These are phyloP conservation scores for Zaprionus tsacasi DNA, from an alignment of 1,140 invertebrate genomes.

Conservation along the genomic window DNA sequence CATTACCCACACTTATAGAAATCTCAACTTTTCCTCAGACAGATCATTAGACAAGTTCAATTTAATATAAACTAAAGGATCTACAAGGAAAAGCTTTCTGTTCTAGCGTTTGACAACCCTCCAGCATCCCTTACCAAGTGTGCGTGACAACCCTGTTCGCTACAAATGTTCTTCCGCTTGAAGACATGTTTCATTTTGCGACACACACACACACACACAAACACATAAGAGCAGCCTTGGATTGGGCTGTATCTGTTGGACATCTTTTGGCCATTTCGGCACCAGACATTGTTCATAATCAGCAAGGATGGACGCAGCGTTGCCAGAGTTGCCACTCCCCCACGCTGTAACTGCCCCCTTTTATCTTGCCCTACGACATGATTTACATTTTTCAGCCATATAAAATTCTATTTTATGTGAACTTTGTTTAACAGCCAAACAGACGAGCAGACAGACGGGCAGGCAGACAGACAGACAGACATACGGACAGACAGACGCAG, in stretches of 20 bases:
- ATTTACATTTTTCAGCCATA: slow-evolving; percentile 77
- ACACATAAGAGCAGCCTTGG: slow-evolving; percentile 1
- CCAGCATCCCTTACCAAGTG: no score
- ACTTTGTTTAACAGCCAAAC: slow-evolving; percentile 61
- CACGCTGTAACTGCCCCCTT: neutral
- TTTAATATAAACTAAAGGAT: neutral
- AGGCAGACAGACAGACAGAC: neutral
- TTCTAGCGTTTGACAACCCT: neutral
- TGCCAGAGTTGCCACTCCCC: neutral
- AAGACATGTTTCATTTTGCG: neutral
- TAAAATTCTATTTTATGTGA: slow-evolving; percentile 78
- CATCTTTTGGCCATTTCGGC: slow-evolving; percentile 47
- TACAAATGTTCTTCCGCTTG: neutral
- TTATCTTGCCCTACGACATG: slow-evolving; percentile 53
- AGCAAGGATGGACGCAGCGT: slow-evolving; percentile 51
- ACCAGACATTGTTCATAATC: slow-evolving; percentile 64
- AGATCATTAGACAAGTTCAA: neutral
- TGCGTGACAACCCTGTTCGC: neutral
- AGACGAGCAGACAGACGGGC: neutral
- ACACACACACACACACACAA: neutral
- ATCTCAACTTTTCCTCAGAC: no score
- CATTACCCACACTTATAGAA: no score
- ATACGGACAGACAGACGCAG: neutral
- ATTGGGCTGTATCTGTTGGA: slow-evolving; percentile 20
- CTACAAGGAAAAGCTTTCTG: neutral